Percentiles rank a stretch among this genome's conserved stretches.
These are phyloP conservation scores for Delia radicum DNA, from an alignment of 1,140 invertebrate genomes.

Conservation along the genomic window DNA sequence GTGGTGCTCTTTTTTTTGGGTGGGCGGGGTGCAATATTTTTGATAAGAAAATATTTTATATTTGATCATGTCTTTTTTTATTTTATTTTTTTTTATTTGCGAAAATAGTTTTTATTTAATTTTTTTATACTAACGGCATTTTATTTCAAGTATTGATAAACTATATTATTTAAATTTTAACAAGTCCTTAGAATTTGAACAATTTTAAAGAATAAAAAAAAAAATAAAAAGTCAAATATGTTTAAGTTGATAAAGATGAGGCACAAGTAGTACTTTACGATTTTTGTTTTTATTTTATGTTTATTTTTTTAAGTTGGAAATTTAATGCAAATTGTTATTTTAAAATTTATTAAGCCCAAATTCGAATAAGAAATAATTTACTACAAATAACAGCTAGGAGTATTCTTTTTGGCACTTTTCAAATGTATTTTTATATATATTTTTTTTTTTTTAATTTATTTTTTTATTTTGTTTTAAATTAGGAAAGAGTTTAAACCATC, in stretches of 20 bases:
- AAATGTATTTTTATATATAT: neutral
- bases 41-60: slow-evolving; percentile 1
- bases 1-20: neutral
- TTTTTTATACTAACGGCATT: neutral
- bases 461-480: neutral
- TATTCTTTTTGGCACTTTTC: neutral
- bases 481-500: neutral
- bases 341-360: neutral
- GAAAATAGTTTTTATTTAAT: neutral
- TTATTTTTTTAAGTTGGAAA: neutral
- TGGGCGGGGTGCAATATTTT: neutral
- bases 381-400: neutral
- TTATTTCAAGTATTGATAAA: neutral
- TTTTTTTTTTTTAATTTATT: neutral
- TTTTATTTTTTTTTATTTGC: neutral
- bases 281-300: neutral
- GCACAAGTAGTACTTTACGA: neutral
- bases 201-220: too few relatives aligned
- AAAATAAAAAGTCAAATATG: neutral
- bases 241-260: neutral
- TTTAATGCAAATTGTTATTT: neutral
- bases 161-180: neutral
- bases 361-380: neutral
- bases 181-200: slow-evolving; percentile 1
- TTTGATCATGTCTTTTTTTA: neutral